phyloP scores from a whole-genome alignment of 2,797 vertebrate genomes.

The Oryzias sinensis region DNA sequence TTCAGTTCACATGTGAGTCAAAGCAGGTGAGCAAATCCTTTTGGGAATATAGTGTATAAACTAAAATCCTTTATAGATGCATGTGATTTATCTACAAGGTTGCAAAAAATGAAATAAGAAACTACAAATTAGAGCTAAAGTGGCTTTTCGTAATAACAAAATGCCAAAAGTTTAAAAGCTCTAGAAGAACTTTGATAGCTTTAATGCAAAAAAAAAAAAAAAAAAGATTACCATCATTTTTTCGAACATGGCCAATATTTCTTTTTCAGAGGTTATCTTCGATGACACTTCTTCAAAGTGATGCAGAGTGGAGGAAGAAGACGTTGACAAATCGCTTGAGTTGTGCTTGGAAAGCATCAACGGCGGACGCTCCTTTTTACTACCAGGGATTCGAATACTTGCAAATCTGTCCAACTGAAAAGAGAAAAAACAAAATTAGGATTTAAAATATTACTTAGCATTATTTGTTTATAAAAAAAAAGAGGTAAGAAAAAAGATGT shows the following conservation, averaged over 20 bases:
- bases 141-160: no score
- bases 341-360: slow-evolving; percentile 80
- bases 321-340: slow-evolving; percentile 72
- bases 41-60: no score
- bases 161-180: neutral
- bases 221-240: slow-evolving; percentile 93
- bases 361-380: slow-evolving; percentile 87
- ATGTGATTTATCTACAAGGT: no score
- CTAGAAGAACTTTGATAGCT: neutral
- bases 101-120: no score
- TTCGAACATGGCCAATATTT: slow-evolving; percentile 91
- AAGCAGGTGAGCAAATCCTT: no score
- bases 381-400: slow-evolving; percentile 93
- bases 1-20: no score
- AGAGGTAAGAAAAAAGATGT: neutral
- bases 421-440: slow-evolving; percentile 19
- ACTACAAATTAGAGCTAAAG: no score
- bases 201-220: slow-evolving; percentile 1
- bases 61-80: no score
- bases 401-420: slow-evolving; percentile 91
- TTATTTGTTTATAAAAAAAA: neutral
- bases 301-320: slow-evolving; percentile 70
- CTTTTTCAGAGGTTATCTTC: slow-evolving; percentile 86
- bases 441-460: neutral
- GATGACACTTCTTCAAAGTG: slow-evolving; percentile 80